phyloP scores from a whole-genome alignment of 2,113 vertebrate species.

The Ahaetulla prasina region DNA sequence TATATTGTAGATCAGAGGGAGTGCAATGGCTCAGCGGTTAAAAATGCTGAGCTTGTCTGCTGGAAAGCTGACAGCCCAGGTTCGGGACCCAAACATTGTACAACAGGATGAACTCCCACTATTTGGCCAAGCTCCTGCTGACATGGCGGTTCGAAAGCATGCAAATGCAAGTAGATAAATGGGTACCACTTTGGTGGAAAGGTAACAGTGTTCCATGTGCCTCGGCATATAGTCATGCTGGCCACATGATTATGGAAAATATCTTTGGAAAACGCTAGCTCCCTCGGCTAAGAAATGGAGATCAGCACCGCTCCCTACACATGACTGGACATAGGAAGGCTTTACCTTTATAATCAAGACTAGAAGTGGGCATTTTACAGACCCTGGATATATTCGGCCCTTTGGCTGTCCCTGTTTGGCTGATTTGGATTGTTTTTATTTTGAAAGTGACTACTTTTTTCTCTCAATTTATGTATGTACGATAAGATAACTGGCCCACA shows the following conservation, averaged over 20 bases:
- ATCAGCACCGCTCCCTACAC: neutral
- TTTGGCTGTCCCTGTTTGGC: neutral
- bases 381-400: neutral
- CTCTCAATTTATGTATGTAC: neutral
- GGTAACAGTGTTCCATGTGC: neutral
- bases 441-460: neutral
- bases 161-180: neutral
- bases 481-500: too few species aligned
- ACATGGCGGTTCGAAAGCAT: neutral
- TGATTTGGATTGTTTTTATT: neutral
- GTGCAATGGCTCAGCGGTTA: neutral
- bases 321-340: neutral
- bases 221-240: neutral
- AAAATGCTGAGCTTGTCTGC: neutral
- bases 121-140: neutral
- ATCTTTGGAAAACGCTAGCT: neutral
- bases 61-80: neutral
- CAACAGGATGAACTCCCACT: neutral
- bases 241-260: neutral
- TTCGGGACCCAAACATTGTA: neutral
- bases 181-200: neutral
- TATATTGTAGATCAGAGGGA: conserved; percentile 5
- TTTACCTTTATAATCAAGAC: neutral
- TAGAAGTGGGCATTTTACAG: neutral
- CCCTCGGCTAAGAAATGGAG: neutral